phyloP scores from a whole-genome alignment of 2,888 invertebrate species.

The Nephrotoma guestfalica region DNA sequence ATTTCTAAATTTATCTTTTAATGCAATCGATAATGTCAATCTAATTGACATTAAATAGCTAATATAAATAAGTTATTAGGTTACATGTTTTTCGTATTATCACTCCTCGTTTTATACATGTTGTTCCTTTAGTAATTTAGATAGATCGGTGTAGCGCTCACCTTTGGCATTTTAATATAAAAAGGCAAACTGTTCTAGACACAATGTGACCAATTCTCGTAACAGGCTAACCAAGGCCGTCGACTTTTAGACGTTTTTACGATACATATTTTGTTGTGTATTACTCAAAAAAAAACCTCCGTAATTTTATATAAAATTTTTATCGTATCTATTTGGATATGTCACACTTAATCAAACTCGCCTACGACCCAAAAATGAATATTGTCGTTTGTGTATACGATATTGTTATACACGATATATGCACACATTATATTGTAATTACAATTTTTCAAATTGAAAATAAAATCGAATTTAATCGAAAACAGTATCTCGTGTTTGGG shows the following conservation, averaged over 20 bases:
- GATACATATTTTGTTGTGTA: background rate
- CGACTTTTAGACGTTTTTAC: background rate
- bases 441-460: background rate
- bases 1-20: background rate
- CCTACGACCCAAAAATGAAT: background rate
- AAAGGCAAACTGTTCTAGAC: background rate
- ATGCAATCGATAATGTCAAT: background rate
- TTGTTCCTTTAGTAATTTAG: background rate
- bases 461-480: background rate
- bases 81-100: background rate
- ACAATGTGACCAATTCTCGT: background rate
- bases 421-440: background rate
- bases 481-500: background rate
- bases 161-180: background rate
- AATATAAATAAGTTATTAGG: background rate
- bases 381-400: background rate
- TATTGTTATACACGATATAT: background rate
- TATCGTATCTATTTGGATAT: background rate
- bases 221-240: background rate
- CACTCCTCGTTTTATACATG: background rate
- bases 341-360: background rate
- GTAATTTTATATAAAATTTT: background rate
- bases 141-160: background rate
- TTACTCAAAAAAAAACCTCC: background rate
- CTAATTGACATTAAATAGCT: background rate